Conservation (phyloP, 2,113 vertebrate genomes). For the Naja naja region DNA sequence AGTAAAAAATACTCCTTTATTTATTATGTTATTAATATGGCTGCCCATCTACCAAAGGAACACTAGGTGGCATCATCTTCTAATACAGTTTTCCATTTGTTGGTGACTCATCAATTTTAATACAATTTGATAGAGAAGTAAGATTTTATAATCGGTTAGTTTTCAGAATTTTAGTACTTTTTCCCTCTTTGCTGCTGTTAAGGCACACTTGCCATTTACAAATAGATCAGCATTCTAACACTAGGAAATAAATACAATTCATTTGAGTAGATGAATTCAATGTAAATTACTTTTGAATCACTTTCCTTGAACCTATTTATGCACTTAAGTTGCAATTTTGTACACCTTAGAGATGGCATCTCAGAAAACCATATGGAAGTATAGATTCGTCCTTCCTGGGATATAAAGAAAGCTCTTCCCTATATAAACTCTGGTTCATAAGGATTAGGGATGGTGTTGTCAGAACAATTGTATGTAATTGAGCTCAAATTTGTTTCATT, state of each 20-base stretch:
- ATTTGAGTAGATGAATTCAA: neutral
- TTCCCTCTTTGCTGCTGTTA: neutral
- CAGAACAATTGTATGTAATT: neutral
- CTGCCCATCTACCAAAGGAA: neutral
- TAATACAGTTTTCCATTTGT: neutral
- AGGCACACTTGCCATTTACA: neutral
- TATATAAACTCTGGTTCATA: neutral
- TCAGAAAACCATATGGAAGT: neutral
- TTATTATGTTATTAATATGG: neutral
- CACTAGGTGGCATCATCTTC: neutral
- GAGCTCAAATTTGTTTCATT: neutral
- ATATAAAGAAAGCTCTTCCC: neutral
- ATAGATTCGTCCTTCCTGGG: neutral
- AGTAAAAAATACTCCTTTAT: neutral
- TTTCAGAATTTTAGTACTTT: conserved; percentile 10
- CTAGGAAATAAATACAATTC: neutral
- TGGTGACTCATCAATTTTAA: conserved; percentile 7
- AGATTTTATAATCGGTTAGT: conserved; percentile 1
- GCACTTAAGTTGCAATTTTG: neutral
- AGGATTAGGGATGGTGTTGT: neutral
- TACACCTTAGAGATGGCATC: neutral
- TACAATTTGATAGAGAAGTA: neutral
- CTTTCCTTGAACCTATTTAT: neutral
- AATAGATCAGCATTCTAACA: neutral
- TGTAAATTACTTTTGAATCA: neutral